phyloP scores from a whole-genome alignment of 2,113 vertebrate species.

The Nematolebias whitei region DNA sequence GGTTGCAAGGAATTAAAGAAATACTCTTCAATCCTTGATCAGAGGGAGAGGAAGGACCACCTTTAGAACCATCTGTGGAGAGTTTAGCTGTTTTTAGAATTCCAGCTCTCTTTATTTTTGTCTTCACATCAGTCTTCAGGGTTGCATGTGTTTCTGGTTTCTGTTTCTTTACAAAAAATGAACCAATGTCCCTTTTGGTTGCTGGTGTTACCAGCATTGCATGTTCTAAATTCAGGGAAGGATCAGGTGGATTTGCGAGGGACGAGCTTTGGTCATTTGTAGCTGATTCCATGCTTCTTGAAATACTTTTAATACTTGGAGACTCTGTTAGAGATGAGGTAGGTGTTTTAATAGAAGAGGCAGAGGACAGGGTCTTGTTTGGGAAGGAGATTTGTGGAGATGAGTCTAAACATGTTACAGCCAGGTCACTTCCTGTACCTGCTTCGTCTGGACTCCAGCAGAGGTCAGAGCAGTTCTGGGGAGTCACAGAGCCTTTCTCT shows the following conservation, averaged over 20 bases:
- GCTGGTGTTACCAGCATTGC: background rate
- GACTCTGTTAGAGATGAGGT: constrained; percentile 12
- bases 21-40: constrained; percentile 24
- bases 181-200: background rate
- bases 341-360: constrained; percentile 41
- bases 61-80: background rate
- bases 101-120: constrained; percentile 30
- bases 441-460: constrained; percentile 33
- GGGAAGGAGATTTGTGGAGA: constrained; percentile 37
- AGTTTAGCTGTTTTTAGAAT: constrained; percentile 34
- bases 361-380: constrained; percentile 28
- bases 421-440: constrained; percentile 13
- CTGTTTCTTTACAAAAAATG: background rate
- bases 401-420: constrained; percentile 45
- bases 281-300: constrained; percentile 15
- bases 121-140: constrained; percentile 23
- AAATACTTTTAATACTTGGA: constrained; percentile 29
- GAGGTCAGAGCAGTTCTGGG: constrained; percentile 28
- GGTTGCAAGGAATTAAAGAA: constrained; percentile 14
- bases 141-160: background rate
- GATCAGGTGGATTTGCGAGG: background rate
- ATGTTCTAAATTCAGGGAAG: background rate
- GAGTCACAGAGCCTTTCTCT: constrained; percentile 16
- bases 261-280: background rate
- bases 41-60: constrained; percentile 2